Conservation (phyloP, 2,113 vertebrate genomes). For the Ailuropoda melanoleuca region DNA sequence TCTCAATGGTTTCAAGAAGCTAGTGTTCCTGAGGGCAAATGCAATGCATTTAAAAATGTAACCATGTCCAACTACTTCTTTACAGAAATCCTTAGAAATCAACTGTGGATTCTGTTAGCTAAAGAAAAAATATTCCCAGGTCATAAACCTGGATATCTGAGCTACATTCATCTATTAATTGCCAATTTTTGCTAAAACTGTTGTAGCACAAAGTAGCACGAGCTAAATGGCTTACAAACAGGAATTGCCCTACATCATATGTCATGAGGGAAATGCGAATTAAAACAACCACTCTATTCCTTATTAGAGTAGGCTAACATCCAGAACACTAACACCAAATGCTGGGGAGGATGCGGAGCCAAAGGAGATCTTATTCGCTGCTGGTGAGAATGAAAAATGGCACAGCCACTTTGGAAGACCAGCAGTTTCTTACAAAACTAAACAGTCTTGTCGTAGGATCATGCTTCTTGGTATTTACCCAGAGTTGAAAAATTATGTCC, state of each 20-base stretch:
- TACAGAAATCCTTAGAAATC: not conserved
- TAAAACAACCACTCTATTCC: not conserved
- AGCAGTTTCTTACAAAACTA: not conserved
- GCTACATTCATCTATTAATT: not conserved
- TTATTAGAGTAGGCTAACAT: not conserved
- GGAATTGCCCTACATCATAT: not conserved
- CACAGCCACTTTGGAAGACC: not conserved
- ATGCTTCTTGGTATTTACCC: not conserved
- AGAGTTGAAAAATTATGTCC: not conserved
- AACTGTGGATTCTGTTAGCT: not conserved
- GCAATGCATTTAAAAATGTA: not conserved
- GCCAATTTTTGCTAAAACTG: not conserved
- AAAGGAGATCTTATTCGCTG: not conserved
- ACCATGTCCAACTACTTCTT: not conserved
- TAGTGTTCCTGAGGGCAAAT: not conserved
- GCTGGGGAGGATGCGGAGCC: not conserved
- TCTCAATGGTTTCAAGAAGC: not conserved
- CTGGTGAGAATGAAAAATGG: not conserved
- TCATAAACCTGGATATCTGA: not conserved
- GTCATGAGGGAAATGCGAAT: not conserved
- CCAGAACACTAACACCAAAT: not conserved
- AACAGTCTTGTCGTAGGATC: not conserved
- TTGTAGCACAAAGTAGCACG: not conserved
- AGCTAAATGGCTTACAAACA: not conserved
- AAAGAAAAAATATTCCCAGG: not conserved